Evolutionary conservation across 2,797 vertebrate species (phyloP).

Genomic region (Argyrosomus regius): DNA sequence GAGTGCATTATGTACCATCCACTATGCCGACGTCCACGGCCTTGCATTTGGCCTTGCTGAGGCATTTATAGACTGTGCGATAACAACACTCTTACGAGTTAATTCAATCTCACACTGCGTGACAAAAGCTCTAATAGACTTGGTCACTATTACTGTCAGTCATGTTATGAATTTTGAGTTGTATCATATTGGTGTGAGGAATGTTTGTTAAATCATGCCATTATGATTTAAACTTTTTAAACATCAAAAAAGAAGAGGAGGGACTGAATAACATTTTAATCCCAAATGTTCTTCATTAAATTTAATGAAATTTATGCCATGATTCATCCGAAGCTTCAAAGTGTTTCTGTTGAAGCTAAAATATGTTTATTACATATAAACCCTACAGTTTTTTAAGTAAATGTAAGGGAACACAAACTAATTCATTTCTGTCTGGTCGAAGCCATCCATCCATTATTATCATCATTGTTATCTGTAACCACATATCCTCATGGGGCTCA

Average conservation of each 20-base stretch:
- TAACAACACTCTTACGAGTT: background rate
- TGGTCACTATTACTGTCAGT: constrained; percentile 2
- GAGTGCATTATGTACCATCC: background rate
- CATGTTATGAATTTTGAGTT: background rate
- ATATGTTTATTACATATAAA: background rate
- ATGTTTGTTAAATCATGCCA: background rate
- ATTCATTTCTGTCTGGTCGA: background rate
- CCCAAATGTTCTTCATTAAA: background rate
- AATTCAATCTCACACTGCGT: background rate
- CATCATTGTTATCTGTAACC: too few species aligned
- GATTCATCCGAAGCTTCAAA: background rate
- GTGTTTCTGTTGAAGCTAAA: background rate
- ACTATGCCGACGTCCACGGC: background rate
- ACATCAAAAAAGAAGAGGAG: background rate
- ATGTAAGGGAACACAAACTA: background rate
- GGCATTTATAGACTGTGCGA: background rate
- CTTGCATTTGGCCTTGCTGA: background rate
- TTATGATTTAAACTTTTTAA: background rate
- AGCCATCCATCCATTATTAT: too few species aligned
- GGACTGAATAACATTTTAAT: background rate
- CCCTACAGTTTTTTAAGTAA: background rate
- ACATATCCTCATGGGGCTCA: too few species aligned
- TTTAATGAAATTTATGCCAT: background rate
- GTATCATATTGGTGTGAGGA: background rate
- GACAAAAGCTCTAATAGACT: background rate